phyloP scores from a whole-genome alignment of 2,797 vertebrate genomes.

The Crax fasciolata region DNA sequence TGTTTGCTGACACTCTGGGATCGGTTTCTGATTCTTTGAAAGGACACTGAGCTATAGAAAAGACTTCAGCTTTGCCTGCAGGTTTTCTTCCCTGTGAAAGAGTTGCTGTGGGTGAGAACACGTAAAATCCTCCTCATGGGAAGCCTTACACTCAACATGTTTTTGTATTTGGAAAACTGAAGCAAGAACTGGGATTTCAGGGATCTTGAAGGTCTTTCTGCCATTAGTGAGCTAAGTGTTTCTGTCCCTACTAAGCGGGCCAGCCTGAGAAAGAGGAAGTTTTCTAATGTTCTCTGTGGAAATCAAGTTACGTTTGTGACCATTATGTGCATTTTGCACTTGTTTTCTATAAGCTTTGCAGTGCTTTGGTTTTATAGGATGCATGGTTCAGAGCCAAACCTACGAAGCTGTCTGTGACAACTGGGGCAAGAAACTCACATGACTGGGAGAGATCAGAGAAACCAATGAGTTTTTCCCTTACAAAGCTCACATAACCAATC shows the following conservation, averaged over 20 bases:
- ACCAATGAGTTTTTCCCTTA: neutral
- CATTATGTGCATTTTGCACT: neutral
- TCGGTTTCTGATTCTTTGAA: neutral
- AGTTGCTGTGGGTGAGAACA: neutral
- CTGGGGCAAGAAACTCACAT: neutral
- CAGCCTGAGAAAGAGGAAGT: neutral
- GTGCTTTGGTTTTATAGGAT: slow-evolving; percentile 5
- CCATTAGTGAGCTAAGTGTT: neutral
- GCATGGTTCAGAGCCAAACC: neutral
- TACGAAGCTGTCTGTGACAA: neutral
- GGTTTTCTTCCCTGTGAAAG: neutral
- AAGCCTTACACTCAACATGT: neutral
- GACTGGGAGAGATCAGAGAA: slow-evolving; percentile 7
- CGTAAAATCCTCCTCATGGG: neutral
- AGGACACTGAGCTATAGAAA: neutral
- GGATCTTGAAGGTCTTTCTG: neutral
- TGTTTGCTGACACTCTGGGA: neutral
- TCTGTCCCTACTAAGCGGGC: neutral
- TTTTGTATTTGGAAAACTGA: neutral
- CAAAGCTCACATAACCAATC: neutral
- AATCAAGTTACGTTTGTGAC: neutral
- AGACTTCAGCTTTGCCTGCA: neutral
- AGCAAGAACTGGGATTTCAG: neutral
- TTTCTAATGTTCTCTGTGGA: neutral
- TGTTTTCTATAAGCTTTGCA: slow-evolving; percentile 8